phyloP scores from a whole-genome alignment of 2,888 invertebrate species.

The Mactromeris polynyma region DNA sequence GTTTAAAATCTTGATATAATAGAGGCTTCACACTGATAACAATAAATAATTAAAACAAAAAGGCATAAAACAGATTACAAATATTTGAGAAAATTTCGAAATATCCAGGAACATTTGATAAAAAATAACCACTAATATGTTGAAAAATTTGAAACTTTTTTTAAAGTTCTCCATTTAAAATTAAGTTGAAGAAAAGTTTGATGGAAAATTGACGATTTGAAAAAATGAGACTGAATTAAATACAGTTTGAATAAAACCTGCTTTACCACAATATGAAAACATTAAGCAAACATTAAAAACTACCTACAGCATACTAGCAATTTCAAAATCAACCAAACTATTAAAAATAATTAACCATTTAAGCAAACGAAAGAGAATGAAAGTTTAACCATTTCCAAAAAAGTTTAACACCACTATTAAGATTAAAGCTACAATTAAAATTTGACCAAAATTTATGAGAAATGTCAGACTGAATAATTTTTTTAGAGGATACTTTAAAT shows the following conservation, averaged over 20 bases:
- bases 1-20: neutral
- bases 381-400: neutral
- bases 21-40: neutral
- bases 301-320: neutral
- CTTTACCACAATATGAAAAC: too few relatives aligned
- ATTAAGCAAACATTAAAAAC: neutral
- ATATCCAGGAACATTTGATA: too few relatives aligned
- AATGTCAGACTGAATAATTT: neutral
- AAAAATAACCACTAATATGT: too few relatives aligned
- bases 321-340: neutral
- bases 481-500: neutral
- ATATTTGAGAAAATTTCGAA: too few relatives aligned
- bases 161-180: too few relatives aligned
- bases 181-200: too few relatives aligned
- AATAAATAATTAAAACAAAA: neutral
- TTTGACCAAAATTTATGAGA: neutral
- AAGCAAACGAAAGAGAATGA: neutral
- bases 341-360: neutral
- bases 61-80: neutral
- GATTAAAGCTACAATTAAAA: neutral
- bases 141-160: too few relatives aligned
- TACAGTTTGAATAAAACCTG: too few relatives aligned
- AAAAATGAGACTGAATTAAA: too few relatives aligned
- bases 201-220: too few relatives aligned
- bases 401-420: neutral